Conservation (phyloP, 1,140 invertebrate species). For the Ceratina calcarata region DNA sequence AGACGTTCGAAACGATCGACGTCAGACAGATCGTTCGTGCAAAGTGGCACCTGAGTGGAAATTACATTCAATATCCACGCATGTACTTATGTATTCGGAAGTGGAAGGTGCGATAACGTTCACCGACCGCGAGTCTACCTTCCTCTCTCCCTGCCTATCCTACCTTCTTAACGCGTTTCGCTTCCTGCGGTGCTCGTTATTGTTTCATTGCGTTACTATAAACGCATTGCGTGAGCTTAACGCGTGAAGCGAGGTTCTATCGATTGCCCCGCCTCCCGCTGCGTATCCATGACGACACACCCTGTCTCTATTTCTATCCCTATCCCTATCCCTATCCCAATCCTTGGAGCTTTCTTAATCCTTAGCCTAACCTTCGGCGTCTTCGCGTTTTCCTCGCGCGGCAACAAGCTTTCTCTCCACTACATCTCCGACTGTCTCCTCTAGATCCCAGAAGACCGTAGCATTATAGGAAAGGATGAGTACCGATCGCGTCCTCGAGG, state of each 20-base stretch:
- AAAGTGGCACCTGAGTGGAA: conserved; percentile 6
- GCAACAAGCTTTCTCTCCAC: conserved; percentile 38
- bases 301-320: conserved; percentile 67
- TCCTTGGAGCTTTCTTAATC: conserved; percentile 65
- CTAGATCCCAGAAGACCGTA: neutral
- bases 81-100: conserved; percentile 58
- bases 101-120: conserved; percentile 71
- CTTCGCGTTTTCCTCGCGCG: conserved; percentile 62
- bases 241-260: conserved; percentile 78
- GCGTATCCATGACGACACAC: conserved; percentile 80
- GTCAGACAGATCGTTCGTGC: neutral
- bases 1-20: conserved; percentile 24
- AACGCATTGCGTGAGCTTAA: conserved; percentile 75
- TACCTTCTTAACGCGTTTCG: conserved; percentile 41
- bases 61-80: neutral
- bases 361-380: conserved; percentile 76
- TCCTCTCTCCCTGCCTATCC: conserved; percentile 16
- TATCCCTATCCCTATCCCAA: too few species aligned
- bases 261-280: conserved; percentile 80
- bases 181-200: conserved; percentile 66
- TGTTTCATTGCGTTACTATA: conserved; percentile 76
- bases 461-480: conserved; percentile 45
- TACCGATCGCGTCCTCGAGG: conserved; percentile 38
- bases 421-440: conserved; percentile 15
- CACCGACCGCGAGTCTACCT: conserved; percentile 28